These are phyloP conservation scores for Resseliella maxima DNA, from an alignment of 2,888 invertebrate species.

Conservation along the genomic window DNA sequence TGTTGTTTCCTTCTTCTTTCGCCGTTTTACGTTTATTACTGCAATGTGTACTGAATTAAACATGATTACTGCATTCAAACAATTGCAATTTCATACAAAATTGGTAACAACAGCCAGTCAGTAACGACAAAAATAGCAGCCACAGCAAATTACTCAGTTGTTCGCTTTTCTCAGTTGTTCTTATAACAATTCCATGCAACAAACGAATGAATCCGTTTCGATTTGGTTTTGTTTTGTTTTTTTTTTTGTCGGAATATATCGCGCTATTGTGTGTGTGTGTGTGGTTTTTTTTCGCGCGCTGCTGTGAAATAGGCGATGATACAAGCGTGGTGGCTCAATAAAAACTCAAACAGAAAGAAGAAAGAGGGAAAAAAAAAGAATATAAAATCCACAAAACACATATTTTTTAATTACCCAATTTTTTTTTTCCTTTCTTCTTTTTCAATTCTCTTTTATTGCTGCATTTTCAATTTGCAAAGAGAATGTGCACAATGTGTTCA, in stretches of 20 bases:
- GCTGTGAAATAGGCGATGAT: background rate
- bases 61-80: slow-evolving; percentile 54
- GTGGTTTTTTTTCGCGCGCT: background rate
- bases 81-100: slow-evolving; percentile 39
- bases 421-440: too few species aligned
- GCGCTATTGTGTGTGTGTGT: background rate
- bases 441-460: background rate
- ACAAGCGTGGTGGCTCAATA: background rate
- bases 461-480: slow-evolving; percentile 48
- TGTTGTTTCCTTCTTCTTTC: background rate
- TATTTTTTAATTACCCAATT: slow-evolving; percentile 36
- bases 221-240: background rate
- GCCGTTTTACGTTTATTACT: slow-evolving; percentile 10
- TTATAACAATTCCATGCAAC: background rate
- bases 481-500: background rate
- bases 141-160: slow-evolving; percentile 46
- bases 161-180: slow-evolving; percentile 47
- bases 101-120: slow-evolving; percentile 48
- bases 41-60: slow-evolving; percentile 54
- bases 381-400: slow-evolving; percentile 26
- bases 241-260: background rate
- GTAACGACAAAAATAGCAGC: slow-evolving; percentile 53
- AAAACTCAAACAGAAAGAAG: too few species aligned
- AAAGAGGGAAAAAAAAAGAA: background rate
- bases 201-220: slow-evolving; percentile 51